Conservation (phyloP, 2,113 vertebrate species). For the Vulpes vulpes region DNA sequence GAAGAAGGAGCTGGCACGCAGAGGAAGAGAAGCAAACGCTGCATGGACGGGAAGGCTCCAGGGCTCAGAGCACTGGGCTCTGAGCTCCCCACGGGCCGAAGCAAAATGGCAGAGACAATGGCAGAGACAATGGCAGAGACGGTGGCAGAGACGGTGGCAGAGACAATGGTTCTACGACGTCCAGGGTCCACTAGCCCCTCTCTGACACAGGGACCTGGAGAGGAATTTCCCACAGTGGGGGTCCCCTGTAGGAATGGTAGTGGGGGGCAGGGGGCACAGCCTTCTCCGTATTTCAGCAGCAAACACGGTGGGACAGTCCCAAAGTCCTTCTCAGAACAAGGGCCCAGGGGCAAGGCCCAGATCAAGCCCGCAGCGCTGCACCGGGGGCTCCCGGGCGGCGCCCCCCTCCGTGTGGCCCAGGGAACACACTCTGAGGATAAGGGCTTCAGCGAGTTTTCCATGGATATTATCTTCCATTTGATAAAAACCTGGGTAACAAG, state of each 20-base stretch:
- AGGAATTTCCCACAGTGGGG: not conserved
- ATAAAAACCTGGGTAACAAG: not conserved
- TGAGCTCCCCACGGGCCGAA: not conserved
- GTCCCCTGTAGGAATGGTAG: accelerated
- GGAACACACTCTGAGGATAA: not conserved
- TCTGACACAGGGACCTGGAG: not conserved
- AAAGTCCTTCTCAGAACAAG: not conserved
- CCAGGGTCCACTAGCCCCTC: not conserved
- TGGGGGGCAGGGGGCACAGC: accelerated
- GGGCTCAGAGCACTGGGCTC: not conserved
- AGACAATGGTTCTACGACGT: accelerated
- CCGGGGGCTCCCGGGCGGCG: not conserved
- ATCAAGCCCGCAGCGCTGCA: accelerated
- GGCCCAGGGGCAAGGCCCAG: no score
- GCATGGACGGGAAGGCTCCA: accelerated
- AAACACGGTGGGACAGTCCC: accelerated
- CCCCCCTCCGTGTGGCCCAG: not conserved
- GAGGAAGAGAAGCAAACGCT: not conserved
- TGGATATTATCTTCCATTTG: not conserved
- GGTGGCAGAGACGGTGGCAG: not conserved
- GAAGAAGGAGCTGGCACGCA: not conserved
- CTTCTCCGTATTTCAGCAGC: not conserved
- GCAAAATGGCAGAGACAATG: not conserved
- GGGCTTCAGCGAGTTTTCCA: not conserved
- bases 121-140: not conserved